Conservation (phyloP, 2,888 invertebrate genomes). For the Lepidochrysops patricia region DNA sequence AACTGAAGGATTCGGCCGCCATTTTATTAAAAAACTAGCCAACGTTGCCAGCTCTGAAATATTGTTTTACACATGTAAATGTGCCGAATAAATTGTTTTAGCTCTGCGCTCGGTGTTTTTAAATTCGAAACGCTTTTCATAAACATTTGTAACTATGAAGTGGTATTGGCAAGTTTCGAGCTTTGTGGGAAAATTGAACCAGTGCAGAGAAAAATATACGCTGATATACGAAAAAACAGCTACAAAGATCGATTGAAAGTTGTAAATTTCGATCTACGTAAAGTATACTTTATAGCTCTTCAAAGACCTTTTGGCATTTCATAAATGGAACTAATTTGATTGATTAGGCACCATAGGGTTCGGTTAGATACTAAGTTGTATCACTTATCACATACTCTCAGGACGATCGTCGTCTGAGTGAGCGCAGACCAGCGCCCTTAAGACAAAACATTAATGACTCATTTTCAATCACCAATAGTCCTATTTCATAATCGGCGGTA, state of each 20-base stretch:
- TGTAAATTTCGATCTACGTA: too few relatives aligned
- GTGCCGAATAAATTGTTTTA: not conserved
- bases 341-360: too few relatives aligned
- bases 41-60: not conserved
- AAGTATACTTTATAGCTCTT: too few relatives aligned
- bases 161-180: not conserved
- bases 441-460: too few relatives aligned
- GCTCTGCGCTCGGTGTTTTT: not conserved
- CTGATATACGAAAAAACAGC: too few relatives aligned
- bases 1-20: not conserved
- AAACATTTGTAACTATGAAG: not conserved
- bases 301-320: too few relatives aligned
- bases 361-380: too few relatives aligned
- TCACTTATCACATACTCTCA: too few relatives aligned
- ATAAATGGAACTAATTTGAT: too few relatives aligned
- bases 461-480: conserved; percentile 38
- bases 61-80: conserved; percentile 3
- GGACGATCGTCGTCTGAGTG: too few relatives aligned
- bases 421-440: too few relatives aligned
- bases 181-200: not conserved
- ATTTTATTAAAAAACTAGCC: conserved; percentile 3
- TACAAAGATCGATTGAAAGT: too few relatives aligned
- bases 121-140: not conserved
- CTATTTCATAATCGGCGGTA: conserved; percentile 22
- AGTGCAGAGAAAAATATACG: not conserved